phyloP scores from a whole-genome alignment of 2,113 vertebrate species.

The Actinemys pallida region DNA sequence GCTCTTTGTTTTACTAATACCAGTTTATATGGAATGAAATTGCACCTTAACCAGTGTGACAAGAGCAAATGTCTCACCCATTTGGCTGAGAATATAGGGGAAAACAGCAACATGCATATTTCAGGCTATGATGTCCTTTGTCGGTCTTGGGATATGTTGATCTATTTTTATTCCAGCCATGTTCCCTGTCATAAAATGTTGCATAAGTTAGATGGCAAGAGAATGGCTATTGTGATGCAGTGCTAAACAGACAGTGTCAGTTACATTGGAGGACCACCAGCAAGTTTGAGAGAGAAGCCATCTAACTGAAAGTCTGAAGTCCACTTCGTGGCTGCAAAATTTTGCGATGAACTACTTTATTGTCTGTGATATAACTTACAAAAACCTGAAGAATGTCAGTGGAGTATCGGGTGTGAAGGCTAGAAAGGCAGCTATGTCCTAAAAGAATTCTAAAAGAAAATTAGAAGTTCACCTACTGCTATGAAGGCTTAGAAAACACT shows the following conservation, averaged over 20 bases:
- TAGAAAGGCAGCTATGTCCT: neutral
- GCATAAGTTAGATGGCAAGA: neutral
- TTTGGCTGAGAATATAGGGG: neutral
- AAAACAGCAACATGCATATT: neutral
- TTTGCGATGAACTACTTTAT: neutral
- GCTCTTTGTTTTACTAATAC: neutral
- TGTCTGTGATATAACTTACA: neutral
- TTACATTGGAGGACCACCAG: neutral
- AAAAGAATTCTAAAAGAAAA: too few relatives aligned
- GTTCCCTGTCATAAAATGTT: accelerated
- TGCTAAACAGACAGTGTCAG: neutral
- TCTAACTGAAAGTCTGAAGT: neutral
- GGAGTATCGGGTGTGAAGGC: neutral
- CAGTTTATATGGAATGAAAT: neutral
- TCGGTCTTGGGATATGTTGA: neutral
- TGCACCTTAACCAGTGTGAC: neutral
- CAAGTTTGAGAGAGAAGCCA: neutral
- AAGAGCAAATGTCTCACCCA: neutral
- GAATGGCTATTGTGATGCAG: neutral
- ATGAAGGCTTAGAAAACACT: neutral
- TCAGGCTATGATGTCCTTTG: neutral
- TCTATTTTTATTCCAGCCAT: neutral
- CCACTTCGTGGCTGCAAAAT: neutral
- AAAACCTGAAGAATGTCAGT: neutral
- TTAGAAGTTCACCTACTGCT: neutral